Base-by-base conservation (phyloP, 2,113 vertebrate species). In the Caracal caracal region DNA sequence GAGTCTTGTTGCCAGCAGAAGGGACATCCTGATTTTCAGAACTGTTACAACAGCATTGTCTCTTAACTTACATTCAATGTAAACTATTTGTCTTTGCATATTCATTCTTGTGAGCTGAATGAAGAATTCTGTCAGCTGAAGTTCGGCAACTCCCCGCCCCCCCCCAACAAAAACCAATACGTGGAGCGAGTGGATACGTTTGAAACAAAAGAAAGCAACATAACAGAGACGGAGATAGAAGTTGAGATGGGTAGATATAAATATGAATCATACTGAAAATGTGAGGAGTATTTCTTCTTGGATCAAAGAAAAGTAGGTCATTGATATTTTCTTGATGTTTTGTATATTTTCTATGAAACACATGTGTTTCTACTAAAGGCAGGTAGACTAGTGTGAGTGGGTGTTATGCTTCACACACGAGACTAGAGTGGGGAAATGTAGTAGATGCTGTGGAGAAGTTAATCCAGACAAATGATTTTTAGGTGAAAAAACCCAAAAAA, bases 131-230 rank as follows among this genome's bases (percentile, higher is more conserved):
- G 12, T 1, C 40, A 56, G 37, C 0, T 53, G 12, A 70, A 85
- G 11, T 61, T 30, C 15, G 43, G 51, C 47, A 78, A 33, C 24
- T 28, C 16, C 19, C 13, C 13, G 3, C 12, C 4, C 51, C 4
- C 19, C 56, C 56, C 20, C 56, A 59, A 53, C 51, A 53, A 53
- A 35, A 76, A 92, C n/a, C 10, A 37, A n/a, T 47, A 20, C 37
- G 17, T 0, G 4, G 7, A 82, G 49, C 13, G 4, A 78, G 0
- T 24, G 30, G 35, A 40, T 33, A 15, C 24, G 24, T 40, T 61
- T 33, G 19, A 90, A 96, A 28, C 22, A 37, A 92, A 83, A 43
- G 17, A 76, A 90, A n/a, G 6, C 15, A 56, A 76, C 13, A n/a
- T 43, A 53, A 66, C 6, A n/a, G 84, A 66, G 12, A 70, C 30